phyloP scores from a whole-genome alignment of 2,888 invertebrate species.

The Aradus depressus region DNA sequence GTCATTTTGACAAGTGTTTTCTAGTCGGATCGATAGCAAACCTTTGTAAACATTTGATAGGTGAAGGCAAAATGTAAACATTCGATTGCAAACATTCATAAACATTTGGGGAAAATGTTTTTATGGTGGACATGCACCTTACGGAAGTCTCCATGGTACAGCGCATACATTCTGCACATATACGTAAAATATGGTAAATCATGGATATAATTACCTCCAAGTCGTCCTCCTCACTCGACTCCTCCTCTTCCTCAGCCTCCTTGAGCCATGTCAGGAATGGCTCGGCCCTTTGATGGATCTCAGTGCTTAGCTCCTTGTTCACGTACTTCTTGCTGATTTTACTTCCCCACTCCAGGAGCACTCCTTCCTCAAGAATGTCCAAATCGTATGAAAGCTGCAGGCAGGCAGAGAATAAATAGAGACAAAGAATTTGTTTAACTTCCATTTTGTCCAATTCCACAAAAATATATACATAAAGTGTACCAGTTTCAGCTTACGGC shows the following conservation, averaged over 20 bases:
- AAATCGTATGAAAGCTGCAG: slow-evolving; percentile 76
- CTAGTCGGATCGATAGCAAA: too few species aligned
- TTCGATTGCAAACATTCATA: too few species aligned
- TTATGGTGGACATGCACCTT: too few species aligned
- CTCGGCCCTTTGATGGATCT: slow-evolving; percentile 82
- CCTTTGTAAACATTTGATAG: too few species aligned
- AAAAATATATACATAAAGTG: not conserved
- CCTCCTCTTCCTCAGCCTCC: slow-evolving; percentile 91
- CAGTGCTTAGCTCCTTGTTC: slow-evolving; percentile 74
- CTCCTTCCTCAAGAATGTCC: slow-evolving; percentile 91
- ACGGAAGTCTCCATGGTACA: too few species aligned
- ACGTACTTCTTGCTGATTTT: slow-evolving; percentile 94
- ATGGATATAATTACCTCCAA: slow-evolving; percentile 43
- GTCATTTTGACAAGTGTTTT: too few species aligned
- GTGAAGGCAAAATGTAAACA: too few species aligned
- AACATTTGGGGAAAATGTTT: too few species aligned
- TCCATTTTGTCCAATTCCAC: not conserved
- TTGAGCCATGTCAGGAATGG: slow-evolving; percentile 94
- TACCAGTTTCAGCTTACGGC: not conserved
- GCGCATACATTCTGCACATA: too few species aligned
- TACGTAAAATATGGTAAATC: slow-evolving; percentile 1
- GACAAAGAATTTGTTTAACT: not conserved
- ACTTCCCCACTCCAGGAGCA: slow-evolving; percentile 87
- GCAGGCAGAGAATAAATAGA: too few species aligned
- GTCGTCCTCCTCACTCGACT: slow-evolving; percentile 58